Evolutionary conservation across 2,797 vertebrate genomes (phyloP).

Genomic region (Artibeus jamaicensis): DNA sequence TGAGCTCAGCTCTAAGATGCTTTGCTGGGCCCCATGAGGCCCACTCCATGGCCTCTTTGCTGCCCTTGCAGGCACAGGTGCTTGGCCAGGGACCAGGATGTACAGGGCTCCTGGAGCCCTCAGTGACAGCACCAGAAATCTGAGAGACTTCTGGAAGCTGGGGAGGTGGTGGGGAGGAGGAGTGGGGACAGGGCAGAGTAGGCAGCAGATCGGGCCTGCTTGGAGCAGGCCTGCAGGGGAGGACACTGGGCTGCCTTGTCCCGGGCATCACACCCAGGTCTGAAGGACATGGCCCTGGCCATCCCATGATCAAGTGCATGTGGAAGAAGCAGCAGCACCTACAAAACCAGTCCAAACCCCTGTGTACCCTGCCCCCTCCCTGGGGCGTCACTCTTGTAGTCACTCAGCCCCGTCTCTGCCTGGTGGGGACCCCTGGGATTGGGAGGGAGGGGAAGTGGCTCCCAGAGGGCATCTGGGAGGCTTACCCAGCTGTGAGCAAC

Average conservation of each 20-base stretch:
- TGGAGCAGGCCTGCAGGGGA: neutral
- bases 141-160: neutral
- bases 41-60: slow-evolving; percentile 85
- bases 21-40: slow-evolving; percentile 81
- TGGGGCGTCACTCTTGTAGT: neutral
- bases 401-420: neutral
- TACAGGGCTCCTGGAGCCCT: slow-evolving; percentile 24
- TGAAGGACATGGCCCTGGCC: neutral
- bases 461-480: neutral
- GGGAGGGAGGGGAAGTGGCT: neutral
- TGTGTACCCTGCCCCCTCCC: neutral
- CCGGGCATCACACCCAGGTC: neutral
- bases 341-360: neutral
- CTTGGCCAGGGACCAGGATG: slow-evolving; percentile 83
- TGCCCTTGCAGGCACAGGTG: slow-evolving; percentile 84
- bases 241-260: neutral
- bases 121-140: slow-evolving; percentile 12
- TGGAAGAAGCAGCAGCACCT: neutral
- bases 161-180: neutral
- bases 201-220: neutral
- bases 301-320: neutral
- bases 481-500: neutral
- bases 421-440: neutral
- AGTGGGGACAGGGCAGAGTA: neutral
- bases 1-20: slow-evolving; percentile 84